phyloP scores from a whole-genome alignment of 1,140 invertebrate species.

The Melanaphis sacchari region DNA sequence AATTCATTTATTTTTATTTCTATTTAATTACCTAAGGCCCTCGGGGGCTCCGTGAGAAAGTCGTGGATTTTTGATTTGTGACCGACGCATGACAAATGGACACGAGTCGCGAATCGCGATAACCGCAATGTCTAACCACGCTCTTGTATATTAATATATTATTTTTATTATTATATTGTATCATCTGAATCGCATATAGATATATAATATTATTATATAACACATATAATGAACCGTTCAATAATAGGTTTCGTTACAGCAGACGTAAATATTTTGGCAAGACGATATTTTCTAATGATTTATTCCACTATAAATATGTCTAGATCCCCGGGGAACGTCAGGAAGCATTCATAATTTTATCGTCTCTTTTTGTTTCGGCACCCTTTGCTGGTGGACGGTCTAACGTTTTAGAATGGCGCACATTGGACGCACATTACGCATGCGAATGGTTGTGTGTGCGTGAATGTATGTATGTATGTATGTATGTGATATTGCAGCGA shows the following conservation, averaged over 20 bases:
- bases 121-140: background rate
- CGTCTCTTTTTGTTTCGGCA: constrained; percentile 32
- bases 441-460: background rate
- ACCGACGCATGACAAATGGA: constrained; percentile 32
- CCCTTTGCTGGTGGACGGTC: background rate
- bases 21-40: constrained; percentile 40
- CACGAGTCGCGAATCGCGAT: constrained; percentile 44
- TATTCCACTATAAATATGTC: constrained; percentile 53
- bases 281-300: constrained; percentile 36
- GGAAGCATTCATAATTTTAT: constrained; percentile 29
- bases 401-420: background rate
- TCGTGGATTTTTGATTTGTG: constrained; percentile 23
- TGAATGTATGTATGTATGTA: too few species aligned
- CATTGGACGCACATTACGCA: background rate
- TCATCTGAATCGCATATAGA: background rate
- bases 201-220: background rate
- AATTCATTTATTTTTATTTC: constrained; percentile 32
- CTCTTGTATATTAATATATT: background rate
- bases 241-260: constrained; percentile 40
- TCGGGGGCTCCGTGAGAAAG: constrained; percentile 33
- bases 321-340: background rate
- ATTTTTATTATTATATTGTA: background rate
- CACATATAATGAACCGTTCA: constrained; percentile 11
- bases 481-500: too few species aligned
- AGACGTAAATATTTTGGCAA: constrained; percentile 50